Evolutionary conservation across 2,113 vertebrate species (phyloP).

Genomic region (Oncorhynchus keta): DNA sequence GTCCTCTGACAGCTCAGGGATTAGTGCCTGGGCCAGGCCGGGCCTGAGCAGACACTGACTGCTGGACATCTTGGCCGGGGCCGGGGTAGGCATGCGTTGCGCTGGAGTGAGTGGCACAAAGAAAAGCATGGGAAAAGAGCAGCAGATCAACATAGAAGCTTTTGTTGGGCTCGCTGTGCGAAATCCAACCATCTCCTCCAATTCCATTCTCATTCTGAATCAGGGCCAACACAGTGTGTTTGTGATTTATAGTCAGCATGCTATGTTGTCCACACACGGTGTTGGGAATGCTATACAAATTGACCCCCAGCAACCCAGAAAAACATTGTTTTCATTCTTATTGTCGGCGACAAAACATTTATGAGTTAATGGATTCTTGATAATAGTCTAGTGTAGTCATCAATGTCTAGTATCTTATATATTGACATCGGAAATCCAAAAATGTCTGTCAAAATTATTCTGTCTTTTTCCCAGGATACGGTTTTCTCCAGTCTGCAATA

Average conservation of each 20-base stretch:
- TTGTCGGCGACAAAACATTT: too few relatives aligned
- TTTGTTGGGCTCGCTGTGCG: conserved; percentile 12
- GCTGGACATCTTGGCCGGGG: conserved; percentile 61
- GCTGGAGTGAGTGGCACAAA: conserved; percentile 52
- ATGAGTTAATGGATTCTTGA: too few relatives aligned
- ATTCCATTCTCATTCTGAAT: neutral
- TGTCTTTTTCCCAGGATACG: neutral
- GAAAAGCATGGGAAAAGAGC: conserved; percentile 70
- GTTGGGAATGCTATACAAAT: too few relatives aligned
- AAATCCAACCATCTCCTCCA: neutral
- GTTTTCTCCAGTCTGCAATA: neutral
- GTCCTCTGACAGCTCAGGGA: conserved; percentile 74
- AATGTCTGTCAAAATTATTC: too few relatives aligned
- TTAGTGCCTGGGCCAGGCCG: conserved; percentile 58
- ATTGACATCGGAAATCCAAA: too few relatives aligned
- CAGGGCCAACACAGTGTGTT: too few relatives aligned
- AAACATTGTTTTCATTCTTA: neutral
- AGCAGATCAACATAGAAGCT: conserved; percentile 32
- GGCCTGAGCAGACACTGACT: conserved; percentile 62
- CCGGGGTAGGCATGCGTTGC: conserved; percentile 69
- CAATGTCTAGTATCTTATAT: neutral
- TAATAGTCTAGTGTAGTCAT: neutral
- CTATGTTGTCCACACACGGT: neutral
- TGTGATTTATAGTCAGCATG: too few relatives aligned
- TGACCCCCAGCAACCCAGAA: neutral